Conservation (phyloP, 2,113 vertebrate genomes). For the Oenanthe oenanthe region DNA sequence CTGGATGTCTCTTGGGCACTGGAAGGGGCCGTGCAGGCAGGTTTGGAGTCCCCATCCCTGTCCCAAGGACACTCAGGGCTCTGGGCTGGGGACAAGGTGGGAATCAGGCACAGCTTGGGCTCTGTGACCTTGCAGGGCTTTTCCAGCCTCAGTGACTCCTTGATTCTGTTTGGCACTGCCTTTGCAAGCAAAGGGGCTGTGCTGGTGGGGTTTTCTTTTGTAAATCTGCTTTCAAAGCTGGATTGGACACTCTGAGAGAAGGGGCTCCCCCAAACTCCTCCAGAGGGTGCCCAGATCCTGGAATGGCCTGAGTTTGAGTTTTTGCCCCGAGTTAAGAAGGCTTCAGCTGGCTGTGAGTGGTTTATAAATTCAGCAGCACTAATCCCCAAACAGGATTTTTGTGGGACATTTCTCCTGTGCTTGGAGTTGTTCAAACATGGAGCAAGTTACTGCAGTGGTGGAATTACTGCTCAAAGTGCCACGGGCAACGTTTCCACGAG, state of each 20-base stretch:
- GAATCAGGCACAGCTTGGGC: not conserved
- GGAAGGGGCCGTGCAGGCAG: not conserved
- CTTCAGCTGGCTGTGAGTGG: not conserved
- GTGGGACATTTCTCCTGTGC: not conserved
- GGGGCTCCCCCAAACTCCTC: not conserved
- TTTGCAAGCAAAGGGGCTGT: not conserved
- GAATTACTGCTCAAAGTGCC: not conserved
- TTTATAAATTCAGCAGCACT: not conserved
- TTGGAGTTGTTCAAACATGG: not conserved
- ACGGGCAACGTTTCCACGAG: rapidly evolving
- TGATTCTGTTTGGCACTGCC: not conserved
- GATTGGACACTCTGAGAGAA: not conserved
- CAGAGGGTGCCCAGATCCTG: not conserved
- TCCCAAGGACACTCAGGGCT: not conserved
- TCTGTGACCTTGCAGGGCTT: rapidly evolving
- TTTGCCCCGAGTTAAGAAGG: not conserved
- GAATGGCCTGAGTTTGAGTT: rapidly evolving
- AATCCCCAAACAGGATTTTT: not conserved
- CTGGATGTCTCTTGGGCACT: not conserved
- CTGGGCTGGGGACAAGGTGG: not conserved
- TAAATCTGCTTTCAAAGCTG: not conserved
- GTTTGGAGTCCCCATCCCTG: not conserved
- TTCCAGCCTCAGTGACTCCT: not conserved
- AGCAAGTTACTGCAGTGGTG: not conserved
- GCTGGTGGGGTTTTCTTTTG: not conserved